These are phyloP conservation scores for Homalodisca vitripennis DNA, from an alignment of 1,140 invertebrate species.

Conservation along the genomic window DNA sequence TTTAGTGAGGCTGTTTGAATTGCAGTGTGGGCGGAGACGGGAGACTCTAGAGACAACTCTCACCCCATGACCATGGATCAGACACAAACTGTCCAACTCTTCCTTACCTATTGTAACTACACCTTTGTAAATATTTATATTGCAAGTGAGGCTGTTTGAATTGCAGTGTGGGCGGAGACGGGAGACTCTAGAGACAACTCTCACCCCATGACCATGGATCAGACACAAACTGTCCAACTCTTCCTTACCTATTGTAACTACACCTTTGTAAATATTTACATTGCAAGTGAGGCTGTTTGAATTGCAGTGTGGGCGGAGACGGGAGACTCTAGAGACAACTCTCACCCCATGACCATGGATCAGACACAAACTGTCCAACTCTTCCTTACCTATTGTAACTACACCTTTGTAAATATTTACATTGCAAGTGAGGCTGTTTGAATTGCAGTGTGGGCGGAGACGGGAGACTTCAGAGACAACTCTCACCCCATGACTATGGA, in stretches of 20 bases:
- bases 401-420: too few species aligned
- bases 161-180: conserved; percentile 77
- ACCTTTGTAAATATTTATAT: too few species aligned
- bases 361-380: too few species aligned
- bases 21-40: conserved; percentile 79
- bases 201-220: conserved; percentile 64
- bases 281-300: conserved; percentile 14
- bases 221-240: too few species aligned
- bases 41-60: conserved; percentile 74
- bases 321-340: conserved; percentile 75
- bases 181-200: conserved; percentile 77
- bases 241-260: too few species aligned
- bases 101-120: too few species aligned
- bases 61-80: conserved; percentile 66
- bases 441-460: conserved; percentile 77
- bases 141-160: background rate
- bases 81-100: too few species aligned
- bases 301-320: conserved; percentile 77
- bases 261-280: too few species aligned
- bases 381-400: too few species aligned
- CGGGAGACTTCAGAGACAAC: conserved; percentile 76
- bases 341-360: conserved; percentile 65
- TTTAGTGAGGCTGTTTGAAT: background rate
- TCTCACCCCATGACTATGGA: conserved; percentile 66
- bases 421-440: conserved; percentile 13